phyloP scores from a whole-genome alignment of 2,797 vertebrate species.

The Todus mexicanus region DNA sequence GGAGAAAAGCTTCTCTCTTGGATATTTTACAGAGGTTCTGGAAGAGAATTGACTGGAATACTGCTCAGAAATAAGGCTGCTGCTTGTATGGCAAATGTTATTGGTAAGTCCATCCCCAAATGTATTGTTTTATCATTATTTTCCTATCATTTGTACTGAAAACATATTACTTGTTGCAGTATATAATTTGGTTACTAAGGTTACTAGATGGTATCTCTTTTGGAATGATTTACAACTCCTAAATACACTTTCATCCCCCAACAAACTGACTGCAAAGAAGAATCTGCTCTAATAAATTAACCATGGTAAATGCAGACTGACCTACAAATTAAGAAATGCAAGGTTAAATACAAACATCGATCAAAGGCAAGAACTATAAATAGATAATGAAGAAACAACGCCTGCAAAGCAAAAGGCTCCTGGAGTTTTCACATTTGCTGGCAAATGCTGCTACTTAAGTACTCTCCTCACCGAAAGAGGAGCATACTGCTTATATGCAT shows the following conservation, averaged over 20 bases:
- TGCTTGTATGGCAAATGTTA: not conserved
- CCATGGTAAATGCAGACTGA: slow-evolving; percentile 36
- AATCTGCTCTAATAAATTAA: slow-evolving; percentile 62
- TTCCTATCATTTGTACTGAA: slow-evolving; percentile 46
- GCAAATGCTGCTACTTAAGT: not conserved
- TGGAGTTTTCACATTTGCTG: not conserved
- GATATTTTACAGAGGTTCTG: slow-evolving; percentile 6
- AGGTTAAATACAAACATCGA: slow-evolving; percentile 65
- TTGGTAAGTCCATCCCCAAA: slow-evolving; percentile 12
- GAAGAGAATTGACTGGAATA: not conserved
- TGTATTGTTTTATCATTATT: slow-evolving; percentile 46
- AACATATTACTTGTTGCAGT: slow-evolving; percentile 43
- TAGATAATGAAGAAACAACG: slow-evolving; percentile 62
- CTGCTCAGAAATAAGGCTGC: not conserved
- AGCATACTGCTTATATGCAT: not conserved
- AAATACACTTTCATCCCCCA: not conserved
- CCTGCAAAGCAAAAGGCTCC: slow-evolving; percentile 43
- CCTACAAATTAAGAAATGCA: slow-evolving; percentile 65
- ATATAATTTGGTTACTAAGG: slow-evolving; percentile 53
- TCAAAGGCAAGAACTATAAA: slow-evolving; percentile 61
- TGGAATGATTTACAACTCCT: slow-evolving; percentile 43
- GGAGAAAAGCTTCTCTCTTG: not conserved
- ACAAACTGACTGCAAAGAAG: slow-evolving; percentile 24
- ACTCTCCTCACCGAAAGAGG: not conserved
- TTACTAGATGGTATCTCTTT: slow-evolving; percentile 58